These are phyloP conservation scores for Hystrix brachyura DNA, from an alignment of 2,113 vertebrate genomes.

Conservation along the genomic window DNA sequence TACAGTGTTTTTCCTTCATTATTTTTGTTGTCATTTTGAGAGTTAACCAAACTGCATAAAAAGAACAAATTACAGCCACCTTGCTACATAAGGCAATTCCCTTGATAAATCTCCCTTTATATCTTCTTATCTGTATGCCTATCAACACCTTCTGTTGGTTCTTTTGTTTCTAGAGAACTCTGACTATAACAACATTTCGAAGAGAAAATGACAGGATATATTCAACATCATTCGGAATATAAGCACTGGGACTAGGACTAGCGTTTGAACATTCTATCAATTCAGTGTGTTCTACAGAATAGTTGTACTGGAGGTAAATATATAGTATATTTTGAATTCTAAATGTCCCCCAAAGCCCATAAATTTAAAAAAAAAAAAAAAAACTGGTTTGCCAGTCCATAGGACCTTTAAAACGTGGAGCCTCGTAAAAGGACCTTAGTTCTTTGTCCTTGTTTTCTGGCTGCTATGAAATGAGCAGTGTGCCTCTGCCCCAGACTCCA, in stretches of 20 bases:
- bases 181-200: background rate
- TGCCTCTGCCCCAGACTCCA: background rate
- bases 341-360: background rate
- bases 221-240: background rate
- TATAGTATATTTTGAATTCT: background rate
- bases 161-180: background rate
- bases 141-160: background rate
- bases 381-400: background rate
- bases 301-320: background rate
- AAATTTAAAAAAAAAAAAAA: background rate
- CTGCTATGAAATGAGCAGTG: no score
- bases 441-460: background rate
- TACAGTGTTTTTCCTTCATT: background rate
- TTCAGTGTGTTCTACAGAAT: background rate
- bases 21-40: constrained; percentile 13
- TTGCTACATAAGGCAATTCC: background rate
- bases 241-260: background rate
- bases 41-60: background rate
- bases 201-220: background rate
- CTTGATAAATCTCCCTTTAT: background rate
- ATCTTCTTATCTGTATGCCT: no score
- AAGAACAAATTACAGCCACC: background rate
- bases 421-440: background rate
- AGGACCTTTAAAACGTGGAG: background rate
- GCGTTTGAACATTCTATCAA: background rate